A percentile compares a stretch with the other conserved stretches of the same genome.
phyloP scores from a whole-genome alignment of 2,888 invertebrate genomes.

The Caenorhabditis doughertyi region DNA sequence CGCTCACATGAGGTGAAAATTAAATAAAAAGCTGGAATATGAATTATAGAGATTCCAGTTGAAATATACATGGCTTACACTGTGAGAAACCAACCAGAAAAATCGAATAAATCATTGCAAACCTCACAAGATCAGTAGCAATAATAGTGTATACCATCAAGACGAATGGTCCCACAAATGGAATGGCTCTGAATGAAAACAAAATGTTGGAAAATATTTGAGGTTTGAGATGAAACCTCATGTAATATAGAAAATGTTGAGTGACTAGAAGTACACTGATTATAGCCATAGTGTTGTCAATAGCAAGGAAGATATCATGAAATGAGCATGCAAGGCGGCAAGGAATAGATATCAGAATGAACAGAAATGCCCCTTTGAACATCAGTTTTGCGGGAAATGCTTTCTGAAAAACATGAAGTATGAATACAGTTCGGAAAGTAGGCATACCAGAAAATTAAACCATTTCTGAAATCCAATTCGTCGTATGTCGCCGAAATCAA shows the following conservation, averaged over 20 bases:
- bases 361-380: slow-evolving; percentile 93
- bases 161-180: slow-evolving; percentile 95
- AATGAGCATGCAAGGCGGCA: slow-evolving; percentile 85
- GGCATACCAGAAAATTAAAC: slow-evolving; percentile 88
- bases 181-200: slow-evolving; percentile 66
- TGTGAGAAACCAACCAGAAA: slow-evolving; percentile 98
- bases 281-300: slow-evolving; percentile 72
- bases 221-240: slow-evolving; percentile 47
- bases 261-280: slow-evolving; percentile 71
- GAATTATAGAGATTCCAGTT: not conserved
- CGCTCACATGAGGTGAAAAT: slow-evolving; percentile 89
- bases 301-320: slow-evolving; percentile 61
- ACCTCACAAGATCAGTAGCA: slow-evolving; percentile 85
- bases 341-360: slow-evolving; percentile 92
- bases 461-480: slow-evolving; percentile 78
- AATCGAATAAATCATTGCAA: slow-evolving; percentile 96
- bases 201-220: not conserved
- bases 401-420: slow-evolving; percentile 86
- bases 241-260: slow-evolving; percentile 72
- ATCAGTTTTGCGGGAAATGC: slow-evolving; percentile 93
- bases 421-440: slow-evolving; percentile 4
- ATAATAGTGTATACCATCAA: slow-evolving; percentile 99
- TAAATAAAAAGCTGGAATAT: slow-evolving; percentile 87
- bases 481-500: slow-evolving; percentile 76
- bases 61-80: slow-evolving; percentile 83